These are phyloP conservation scores for Trissolcus japonicus DNA, from an alignment of 2,888 invertebrate species.

Conservation along the genomic window DNA sequence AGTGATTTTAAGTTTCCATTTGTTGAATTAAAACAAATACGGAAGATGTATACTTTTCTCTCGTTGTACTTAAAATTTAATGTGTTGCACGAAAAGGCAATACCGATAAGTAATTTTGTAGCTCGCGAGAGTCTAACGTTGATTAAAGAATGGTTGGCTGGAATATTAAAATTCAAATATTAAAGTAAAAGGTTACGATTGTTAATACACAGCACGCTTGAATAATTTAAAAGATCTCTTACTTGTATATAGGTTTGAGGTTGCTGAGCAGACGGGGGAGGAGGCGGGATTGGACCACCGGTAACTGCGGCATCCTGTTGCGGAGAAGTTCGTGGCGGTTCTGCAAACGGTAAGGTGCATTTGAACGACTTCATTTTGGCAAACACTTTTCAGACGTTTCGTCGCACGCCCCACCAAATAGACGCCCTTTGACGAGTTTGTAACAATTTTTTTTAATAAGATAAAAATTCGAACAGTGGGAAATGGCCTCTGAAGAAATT, in stretches of 20 bases:
- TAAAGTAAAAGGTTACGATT: not conserved
- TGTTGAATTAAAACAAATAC: no score
- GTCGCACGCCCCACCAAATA: not conserved
- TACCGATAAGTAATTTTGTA: conserved; percentile 1
- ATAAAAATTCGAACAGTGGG: no score
- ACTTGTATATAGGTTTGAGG: conserved; percentile 74
- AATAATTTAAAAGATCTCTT: conserved; percentile 44
- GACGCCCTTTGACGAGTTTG: not conserved
- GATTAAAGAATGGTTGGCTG: conserved; percentile 8
- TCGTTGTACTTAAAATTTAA: not conserved
- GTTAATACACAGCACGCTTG: conserved; percentile 5
- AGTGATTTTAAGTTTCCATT: no score
- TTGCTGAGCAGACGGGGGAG: conserved; percentile 73
- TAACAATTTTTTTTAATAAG: no score
- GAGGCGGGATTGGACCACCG: conserved; percentile 75
- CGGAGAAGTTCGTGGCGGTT: conserved; percentile 87
- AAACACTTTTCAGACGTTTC: conserved; percentile 7
- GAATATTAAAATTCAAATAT: conserved; percentile 7
- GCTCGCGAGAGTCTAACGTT: not conserved
- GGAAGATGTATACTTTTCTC: no score
- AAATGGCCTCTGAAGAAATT: no score
- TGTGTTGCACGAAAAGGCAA: not conserved
- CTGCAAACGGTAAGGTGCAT: conserved; percentile 76
- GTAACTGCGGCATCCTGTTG: conserved; percentile 83
- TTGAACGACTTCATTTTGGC: conserved; percentile 26